Evolutionary conservation across 1,140 invertebrate species (phyloP).

Genomic region (Heliconius eleuchia): DNA sequence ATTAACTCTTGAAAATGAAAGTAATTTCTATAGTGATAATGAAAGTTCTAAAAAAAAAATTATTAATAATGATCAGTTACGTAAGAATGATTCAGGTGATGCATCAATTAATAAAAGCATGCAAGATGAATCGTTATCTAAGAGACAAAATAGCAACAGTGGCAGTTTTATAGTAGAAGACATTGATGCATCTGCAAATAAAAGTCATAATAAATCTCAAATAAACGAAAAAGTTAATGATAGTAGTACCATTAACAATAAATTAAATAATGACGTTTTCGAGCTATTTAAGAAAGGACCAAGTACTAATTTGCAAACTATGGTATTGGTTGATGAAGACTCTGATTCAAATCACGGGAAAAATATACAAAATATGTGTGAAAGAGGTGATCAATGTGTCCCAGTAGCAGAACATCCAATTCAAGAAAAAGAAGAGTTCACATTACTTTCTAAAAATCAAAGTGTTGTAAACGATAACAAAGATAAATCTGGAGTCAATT

Average conservation of each 20-base stretch:
- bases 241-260: constrained; percentile 17
- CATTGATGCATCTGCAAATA: constrained; percentile 11
- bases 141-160: constrained; percentile 33
- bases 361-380: constrained; percentile 32
- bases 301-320: constrained; percentile 40
- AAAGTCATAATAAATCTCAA: constrained; percentile 18
- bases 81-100: constrained; percentile 38
- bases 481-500: constrained; percentile 26
- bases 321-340: constrained; percentile 62
- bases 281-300: constrained; percentile 45
- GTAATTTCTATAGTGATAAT: constrained; percentile 60
- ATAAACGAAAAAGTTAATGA: neutral
- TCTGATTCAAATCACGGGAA: constrained; percentile 57
- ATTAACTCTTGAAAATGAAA: constrained; percentile 36
- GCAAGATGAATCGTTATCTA: constrained; percentile 31
- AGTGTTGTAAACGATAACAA: neutral
- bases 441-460: constrained; percentile 1
- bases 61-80: constrained; percentile 28
- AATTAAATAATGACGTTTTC: constrained; percentile 24
- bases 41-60: constrained; percentile 54
- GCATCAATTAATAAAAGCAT: constrained; percentile 35
- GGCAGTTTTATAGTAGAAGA: constrained; percentile 21
- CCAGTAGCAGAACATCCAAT: constrained; percentile 50
- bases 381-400: constrained; percentile 61
- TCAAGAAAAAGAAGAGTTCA: constrained; percentile 13